Evolutionary conservation across 1,140 invertebrate species (phyloP), one percentile per base, ranked within the genome.

Genomic region (Drosophila subpulchrella): DNA sequence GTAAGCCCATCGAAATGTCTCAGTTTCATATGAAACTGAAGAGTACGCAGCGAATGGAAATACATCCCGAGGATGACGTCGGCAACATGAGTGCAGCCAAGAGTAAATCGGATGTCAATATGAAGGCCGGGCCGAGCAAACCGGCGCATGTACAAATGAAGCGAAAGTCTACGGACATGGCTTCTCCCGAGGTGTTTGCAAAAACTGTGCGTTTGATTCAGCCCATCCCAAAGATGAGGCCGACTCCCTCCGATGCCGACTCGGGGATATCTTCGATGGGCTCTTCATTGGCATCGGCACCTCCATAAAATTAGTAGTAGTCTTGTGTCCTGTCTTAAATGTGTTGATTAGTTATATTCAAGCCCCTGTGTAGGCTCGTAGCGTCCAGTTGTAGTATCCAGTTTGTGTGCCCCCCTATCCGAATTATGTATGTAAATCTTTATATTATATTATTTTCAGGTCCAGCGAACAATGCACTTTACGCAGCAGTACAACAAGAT

Each of bases 21-120:
- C 46, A 89, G 10, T 66, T 89, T n/a, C 56, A 61, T 27, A 88
- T 88, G 72, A 41, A 53, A 7, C 20, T 89, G 0, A 27, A 70
- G 3, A 89, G 65, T n/a, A 80, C 54, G 0, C 30, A 61, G 15
- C 78, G 61, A 0, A 42, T 61, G 41, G 44, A 79, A 42, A 10
- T 88, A 13, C 78, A 88, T 51, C 83, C 84, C 3, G 83, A 88
- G 42, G 83, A 88, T 38, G 83, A 88, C 8, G 75, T 88, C 27
- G 83, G 85, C 24, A 90, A 81, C 48, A 42, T 77, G 27, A 68
- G 47, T 13, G 5, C 41, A 50, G 20, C 7, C 32, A 30, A 17
- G 0, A 46, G 17, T 30, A 41, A 42, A 1, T 6, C 27, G 13
- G n/a, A 42, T 7, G 1, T 0, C 2, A 42, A 17, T 46, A 46